Conservation (phyloP, 2,797 vertebrate genomes). For the Prunella strophiata region DNA sequence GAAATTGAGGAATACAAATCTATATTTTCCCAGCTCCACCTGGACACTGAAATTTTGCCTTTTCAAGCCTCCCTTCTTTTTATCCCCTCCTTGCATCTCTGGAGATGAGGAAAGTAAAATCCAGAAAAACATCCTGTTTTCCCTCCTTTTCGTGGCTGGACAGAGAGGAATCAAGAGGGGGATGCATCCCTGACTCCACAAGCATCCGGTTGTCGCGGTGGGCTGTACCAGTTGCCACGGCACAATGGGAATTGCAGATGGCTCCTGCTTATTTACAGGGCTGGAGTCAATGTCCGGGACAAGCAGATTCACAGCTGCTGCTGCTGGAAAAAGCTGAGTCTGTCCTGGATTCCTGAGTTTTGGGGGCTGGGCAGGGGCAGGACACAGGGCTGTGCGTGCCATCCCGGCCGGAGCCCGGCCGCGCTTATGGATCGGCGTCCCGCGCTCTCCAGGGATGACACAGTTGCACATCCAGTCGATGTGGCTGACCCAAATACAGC, state of each 20-base stretch:
- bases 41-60: not conserved
- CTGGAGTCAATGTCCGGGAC: not conserved
- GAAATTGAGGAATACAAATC: not conserved
- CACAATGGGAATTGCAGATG: slow-evolving; percentile 33
- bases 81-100: rapidly evolving
- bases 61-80: not conserved
- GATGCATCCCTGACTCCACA: not conserved
- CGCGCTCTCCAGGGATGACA: slow-evolving; percentile 45
- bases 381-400: not conserved
- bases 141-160: not conserved
- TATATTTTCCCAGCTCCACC: not conserved
- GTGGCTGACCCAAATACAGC: slow-evolving; percentile 44
- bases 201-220: not conserved
- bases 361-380: not conserved
- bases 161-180: not conserved
- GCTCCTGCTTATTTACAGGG: not conserved
- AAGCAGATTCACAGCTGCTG: not conserved
- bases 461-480: not conserved
- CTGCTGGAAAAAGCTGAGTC: not conserved
- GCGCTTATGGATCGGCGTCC: not conserved
- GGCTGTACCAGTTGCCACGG: not conserved
- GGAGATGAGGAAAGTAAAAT: not conserved
- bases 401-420: rapidly evolving
- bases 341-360: not conserved
- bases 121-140: not conserved